Conservation (phyloP, 1,140 invertebrate genomes). For the Bombus breviceps region DNA sequence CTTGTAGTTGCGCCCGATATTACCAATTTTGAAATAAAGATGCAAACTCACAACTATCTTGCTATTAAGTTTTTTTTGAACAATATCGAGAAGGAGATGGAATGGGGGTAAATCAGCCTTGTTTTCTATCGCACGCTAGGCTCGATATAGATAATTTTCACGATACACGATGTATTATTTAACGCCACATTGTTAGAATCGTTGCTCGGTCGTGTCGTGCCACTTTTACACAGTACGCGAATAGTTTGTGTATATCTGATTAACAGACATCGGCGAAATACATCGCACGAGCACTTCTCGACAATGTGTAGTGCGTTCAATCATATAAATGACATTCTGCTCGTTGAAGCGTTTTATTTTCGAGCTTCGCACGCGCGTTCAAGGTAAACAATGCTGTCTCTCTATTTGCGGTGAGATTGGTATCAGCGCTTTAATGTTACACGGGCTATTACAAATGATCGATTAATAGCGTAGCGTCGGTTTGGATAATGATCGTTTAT, state of each 20-base stretch:
- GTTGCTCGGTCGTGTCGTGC: too few relatives aligned
- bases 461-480: constrained; percentile 12
- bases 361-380: constrained; percentile 17
- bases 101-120: not conserved
- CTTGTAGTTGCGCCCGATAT: not conserved
- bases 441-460: constrained; percentile 33
- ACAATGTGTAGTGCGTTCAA: not conserved
- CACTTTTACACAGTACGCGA: not conserved
- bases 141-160: not conserved
- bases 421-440: constrained; percentile 19
- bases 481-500: not conserved
- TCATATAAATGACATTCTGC: constrained; percentile 21
- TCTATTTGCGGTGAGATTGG: constrained; percentile 23
- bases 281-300: not conserved
- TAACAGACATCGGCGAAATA: not conserved
- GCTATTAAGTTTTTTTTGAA: not conserved
- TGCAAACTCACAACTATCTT: not conserved
- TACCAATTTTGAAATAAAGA: constrained; percentile 6
- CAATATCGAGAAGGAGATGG: too few relatives aligned
- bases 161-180: not conserved
- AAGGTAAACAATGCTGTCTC: not conserved
- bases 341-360: not conserved
- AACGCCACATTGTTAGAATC: not conserved
- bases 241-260: not conserved
- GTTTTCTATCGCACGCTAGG: not conserved